phyloP scores from a whole-genome alignment of 1,140 invertebrate genomes.

The Vanessa atalanta region DNA sequence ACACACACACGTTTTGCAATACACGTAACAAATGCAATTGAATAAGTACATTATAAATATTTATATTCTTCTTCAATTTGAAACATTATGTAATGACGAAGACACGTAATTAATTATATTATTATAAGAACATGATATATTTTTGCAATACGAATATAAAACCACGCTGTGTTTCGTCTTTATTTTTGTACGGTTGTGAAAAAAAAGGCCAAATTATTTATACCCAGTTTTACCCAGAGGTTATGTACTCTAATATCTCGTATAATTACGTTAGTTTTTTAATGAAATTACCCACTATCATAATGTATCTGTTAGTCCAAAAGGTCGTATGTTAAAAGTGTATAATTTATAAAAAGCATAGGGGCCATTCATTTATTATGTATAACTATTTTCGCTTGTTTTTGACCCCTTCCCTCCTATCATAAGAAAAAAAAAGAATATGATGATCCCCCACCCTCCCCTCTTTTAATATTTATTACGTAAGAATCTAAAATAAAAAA shows the following conservation, averaged over 20 bases:
- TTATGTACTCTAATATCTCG: constrained; percentile 46
- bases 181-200: constrained; percentile 46
- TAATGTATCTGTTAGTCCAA: background rate
- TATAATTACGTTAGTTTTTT: constrained; percentile 35
- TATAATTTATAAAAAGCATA: too few relatives aligned
- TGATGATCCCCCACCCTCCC: too few relatives aligned
- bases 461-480: too few relatives aligned
- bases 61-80: constrained; percentile 25
- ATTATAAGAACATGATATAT: too few relatives aligned
- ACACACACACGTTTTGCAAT: constrained; percentile 34
- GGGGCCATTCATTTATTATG: too few relatives aligned
- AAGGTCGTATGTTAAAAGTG: too few relatives aligned
- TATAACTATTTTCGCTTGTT: too few relatives aligned
- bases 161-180: background rate
- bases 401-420: too few relatives aligned
- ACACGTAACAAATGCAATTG: constrained; percentile 50
- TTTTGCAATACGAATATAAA: too few relatives aligned
- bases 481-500: too few relatives aligned
- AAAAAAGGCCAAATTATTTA: constrained; percentile 33
- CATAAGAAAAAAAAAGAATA: too few relatives aligned
- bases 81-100: constrained; percentile 19
- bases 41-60: constrained; percentile 32
- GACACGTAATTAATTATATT: background rate
- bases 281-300: constrained; percentile 23
- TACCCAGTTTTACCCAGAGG: constrained; percentile 37